Evolutionary conservation across 92 coral and sea anemone species (phyloP).

Genomic region (Actinostola sp.): DNA sequence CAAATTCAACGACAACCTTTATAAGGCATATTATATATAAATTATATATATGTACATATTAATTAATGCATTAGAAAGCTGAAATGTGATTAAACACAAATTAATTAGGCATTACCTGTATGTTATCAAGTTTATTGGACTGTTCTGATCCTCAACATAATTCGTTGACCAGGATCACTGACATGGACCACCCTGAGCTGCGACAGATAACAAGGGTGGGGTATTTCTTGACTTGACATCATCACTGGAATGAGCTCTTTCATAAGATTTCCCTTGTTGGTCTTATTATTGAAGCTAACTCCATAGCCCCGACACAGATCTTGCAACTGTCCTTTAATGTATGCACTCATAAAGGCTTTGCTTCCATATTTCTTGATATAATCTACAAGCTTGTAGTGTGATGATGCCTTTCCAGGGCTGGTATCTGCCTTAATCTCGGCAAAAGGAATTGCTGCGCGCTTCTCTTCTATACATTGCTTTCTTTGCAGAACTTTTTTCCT

Average conservation of each 20-base stretch:
- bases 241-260: slow-evolving; percentile 42
- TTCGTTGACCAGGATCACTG: not conserved
- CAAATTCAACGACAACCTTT: too few relatives aligned
- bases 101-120: slow-evolving; percentile 7
- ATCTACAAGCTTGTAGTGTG: slow-evolving; percentile 28
- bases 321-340: slow-evolving; percentile 27
- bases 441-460: slow-evolving; percentile 19
- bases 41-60: too few relatives aligned
- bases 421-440: slow-evolving; percentile 34
- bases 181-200: slow-evolving; percentile 9
- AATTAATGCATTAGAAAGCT: too few relatives aligned
- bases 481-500: slow-evolving; percentile 57
- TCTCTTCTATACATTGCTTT: slow-evolving; percentile 41
- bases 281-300: not conserved
- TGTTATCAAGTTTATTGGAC: too few relatives aligned
- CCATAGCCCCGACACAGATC: slow-evolving; percentile 51
- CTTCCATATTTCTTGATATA: slow-evolving; percentile 29
- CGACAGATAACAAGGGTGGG: slow-evolving; percentile 8
- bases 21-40: too few relatives aligned
- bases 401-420: slow-evolving; percentile 23
- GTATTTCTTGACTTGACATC: slow-evolving; percentile 15
- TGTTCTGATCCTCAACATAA: slow-evolving; percentile 9
- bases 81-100: slow-evolving; percentile 9
- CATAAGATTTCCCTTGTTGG: slow-evolving; percentile 15
- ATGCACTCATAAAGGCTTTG: slow-evolving; percentile 37